These are phyloP conservation scores for Macroglossus sobrinus DNA, from an alignment of 2,113 vertebrate genomes.

Conservation along the genomic window DNA sequence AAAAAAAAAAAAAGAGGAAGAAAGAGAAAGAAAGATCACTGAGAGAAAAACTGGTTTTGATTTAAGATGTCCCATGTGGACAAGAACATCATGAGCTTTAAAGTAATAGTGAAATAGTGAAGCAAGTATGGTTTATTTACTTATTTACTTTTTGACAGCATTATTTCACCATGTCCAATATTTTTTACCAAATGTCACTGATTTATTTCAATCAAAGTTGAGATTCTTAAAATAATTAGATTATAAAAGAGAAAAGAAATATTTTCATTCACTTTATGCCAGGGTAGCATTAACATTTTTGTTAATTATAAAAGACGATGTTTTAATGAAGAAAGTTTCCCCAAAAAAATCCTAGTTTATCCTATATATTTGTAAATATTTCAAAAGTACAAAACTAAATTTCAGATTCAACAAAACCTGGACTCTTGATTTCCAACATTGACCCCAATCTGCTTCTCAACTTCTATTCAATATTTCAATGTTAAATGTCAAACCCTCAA, in stretches of 20 bases:
- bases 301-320: not conserved
- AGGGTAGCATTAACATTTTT: not conserved
- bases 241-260: not conserved
- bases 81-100: not conserved
- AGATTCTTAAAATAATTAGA: not conserved
- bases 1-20: not conserved
- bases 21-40: not conserved
- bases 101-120: not conserved
- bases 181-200: not conserved
- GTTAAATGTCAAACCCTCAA: not conserved
- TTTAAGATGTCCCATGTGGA: not conserved
- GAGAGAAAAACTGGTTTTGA: not conserved
- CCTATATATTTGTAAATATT: not conserved
- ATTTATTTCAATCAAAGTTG: not conserved
- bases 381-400: not conserved
- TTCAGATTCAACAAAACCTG: constrained; percentile 1
- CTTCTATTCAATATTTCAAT: not conserved
- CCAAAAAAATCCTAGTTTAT: not conserved
- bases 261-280: not conserved
- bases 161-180: not conserved
- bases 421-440: not conserved
- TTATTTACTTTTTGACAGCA: not conserved
- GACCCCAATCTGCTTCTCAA: not conserved
- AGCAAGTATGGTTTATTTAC: not conserved
- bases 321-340: not conserved